Conservation (phyloP, 2,113 vertebrate genomes). For the Eleginops maclovinus region DNA sequence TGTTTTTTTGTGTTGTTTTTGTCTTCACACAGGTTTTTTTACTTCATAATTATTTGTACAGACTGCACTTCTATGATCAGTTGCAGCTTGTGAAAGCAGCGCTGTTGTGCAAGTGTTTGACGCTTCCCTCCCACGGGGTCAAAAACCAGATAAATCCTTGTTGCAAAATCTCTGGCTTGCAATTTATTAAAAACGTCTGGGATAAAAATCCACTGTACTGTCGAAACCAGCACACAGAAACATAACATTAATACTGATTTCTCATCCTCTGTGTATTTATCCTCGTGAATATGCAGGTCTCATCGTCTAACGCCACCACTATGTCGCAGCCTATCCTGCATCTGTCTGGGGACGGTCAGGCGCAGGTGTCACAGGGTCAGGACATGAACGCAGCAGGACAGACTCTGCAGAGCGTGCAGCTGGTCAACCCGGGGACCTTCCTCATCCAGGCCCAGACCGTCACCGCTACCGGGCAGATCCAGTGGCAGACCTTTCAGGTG, state of each 20-base stretch:
- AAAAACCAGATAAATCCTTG: background rate
- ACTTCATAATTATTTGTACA: background rate
- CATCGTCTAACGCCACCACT: conserved; percentile 78
- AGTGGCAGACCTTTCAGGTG: conserved; percentile 99
- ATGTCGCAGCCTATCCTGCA: conserved; percentile 92
- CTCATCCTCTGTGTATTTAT: background rate
- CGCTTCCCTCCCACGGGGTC: background rate
- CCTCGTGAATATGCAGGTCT: conserved; percentile 85
- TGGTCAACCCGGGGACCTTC: conserved; percentile 97
- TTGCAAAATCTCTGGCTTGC: background rate
- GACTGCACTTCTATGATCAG: background rate
- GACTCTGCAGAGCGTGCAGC: conserved; percentile 95
- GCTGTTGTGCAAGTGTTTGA: background rate
- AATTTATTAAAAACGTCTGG: background rate
- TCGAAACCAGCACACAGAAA: background rate
- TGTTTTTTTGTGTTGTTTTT: background rate
- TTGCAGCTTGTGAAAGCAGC: background rate
- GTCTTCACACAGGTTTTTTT: background rate
- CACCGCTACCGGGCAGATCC: conserved; percentile 97
- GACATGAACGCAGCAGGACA: conserved; percentile 89
- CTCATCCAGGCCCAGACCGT: conserved; percentile 99
- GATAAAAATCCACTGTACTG: background rate
- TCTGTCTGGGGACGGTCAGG: conserved; percentile 92
- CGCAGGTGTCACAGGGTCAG: conserved; percentile 92
- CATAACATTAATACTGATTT: background rate